phyloP scores from a whole-genome alignment of 1,140 invertebrate genomes.

The Bicyclus anynana region DNA sequence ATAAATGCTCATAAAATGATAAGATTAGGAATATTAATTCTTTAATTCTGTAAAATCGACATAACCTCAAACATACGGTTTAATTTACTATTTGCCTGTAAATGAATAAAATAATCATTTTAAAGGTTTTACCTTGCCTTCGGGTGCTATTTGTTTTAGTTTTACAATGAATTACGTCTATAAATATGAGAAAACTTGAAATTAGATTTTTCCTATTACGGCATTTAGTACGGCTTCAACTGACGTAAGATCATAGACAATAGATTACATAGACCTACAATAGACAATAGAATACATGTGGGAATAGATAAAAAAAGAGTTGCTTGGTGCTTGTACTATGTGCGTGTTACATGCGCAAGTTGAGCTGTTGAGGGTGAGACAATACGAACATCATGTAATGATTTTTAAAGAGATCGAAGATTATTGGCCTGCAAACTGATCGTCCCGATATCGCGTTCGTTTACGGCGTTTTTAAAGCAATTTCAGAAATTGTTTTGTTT shows the following conservation, averaged over 20 bases:
- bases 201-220: neutral
- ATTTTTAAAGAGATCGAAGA: too few species aligned
- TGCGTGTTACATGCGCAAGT: too few species aligned
- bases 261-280: too few species aligned
- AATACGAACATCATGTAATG: too few species aligned
- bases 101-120: neutral
- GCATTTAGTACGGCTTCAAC: constrained; percentile 5
- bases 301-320: too few species aligned
- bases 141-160: neutral
- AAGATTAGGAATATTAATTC: neutral
- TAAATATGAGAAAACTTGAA: neutral
- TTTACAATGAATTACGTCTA: neutral
- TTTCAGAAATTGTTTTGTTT: too few species aligned
- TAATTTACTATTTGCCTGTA: neutral
- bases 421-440: too few species aligned
- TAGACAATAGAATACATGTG: too few species aligned
- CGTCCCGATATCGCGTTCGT: too few species aligned
- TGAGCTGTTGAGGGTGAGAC: too few species aligned
- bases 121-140: neutral
- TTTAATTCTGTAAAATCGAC: neutral
- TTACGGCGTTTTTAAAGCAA: too few species aligned
- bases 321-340: too few species aligned
- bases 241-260: constrained; percentile 22
- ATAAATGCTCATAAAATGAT: neutral
- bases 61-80: neutral